Conservation (phyloP, 2,113 vertebrate species). For the Arvicanthis niloticus region DNA sequence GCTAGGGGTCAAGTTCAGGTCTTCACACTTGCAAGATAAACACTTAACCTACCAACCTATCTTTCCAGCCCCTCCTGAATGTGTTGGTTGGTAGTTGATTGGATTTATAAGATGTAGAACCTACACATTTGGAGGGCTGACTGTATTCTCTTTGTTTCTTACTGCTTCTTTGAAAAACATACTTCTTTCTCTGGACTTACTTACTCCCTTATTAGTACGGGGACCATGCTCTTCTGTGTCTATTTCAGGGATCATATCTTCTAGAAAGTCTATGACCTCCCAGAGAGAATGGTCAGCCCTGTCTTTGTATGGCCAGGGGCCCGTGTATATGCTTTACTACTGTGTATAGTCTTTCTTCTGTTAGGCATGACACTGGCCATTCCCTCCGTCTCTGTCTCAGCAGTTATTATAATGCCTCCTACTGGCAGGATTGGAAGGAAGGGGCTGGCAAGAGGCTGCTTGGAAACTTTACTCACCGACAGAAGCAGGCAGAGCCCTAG, state of each 20-base stretch:
- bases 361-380: neutral
- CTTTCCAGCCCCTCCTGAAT: neutral
- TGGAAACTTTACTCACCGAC: constrained; percentile 86
- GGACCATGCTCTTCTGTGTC: neutral
- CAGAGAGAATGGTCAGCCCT: neutral
- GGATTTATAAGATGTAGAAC: neutral
- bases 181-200: neutral
- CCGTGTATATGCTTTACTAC: neutral
- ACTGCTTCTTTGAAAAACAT: too few species aligned
- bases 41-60: neutral
- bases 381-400: neutral
- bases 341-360: neutral
- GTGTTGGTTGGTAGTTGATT: neutral
- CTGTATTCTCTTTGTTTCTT: too few species aligned
- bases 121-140: too few species aligned
- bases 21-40: neutral
- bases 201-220: neutral
- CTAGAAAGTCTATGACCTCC: neutral
- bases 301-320: neutral
- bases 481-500: constrained; percentile 86
- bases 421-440: rapidly evolving
- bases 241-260: neutral
- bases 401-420: neutral
- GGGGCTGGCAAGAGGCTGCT: neutral
- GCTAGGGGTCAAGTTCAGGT: neutral